Base-by-base conservation (phyloP, 1,140 invertebrate species). In the Caenorhabditis brenneri region DNA sequence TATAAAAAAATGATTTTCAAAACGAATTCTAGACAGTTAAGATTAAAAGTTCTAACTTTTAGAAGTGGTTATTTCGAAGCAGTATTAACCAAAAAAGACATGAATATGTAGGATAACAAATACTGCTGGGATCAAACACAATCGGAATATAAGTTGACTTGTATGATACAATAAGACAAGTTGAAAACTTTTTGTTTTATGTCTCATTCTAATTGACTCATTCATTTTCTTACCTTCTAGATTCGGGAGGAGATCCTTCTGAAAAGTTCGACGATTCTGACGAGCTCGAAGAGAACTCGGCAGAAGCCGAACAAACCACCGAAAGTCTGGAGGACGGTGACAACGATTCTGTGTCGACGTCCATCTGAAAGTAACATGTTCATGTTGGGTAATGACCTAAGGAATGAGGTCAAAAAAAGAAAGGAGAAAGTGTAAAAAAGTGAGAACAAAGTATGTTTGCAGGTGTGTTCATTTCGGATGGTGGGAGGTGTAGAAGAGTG, bases 211-310 rank as follows among this genome's bases (percentile, higher is more conserved):
- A 27, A 29, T 12, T 27, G 6, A 10, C 27, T 55, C 19, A 55
- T 27, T 9, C 9, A 6, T n/a, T n/a, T n/a, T n/a, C n/a, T n/a
- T 16, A 82, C 81, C 81, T 49, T 48, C 82, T 79, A 79, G 82
- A 83, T 42, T 83, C 65, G 1, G 82, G 82, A 19, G 82, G 65
- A 58, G 82, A 83, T 49, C 69, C 82, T 33, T 83, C 82, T 39
- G 69, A 79, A 42, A 74, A 74, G 65, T 74, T 74, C 36, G 65
- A 74, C 36, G 65, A 74, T 27, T 74, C 65, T 31, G 65, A 74
- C 33, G 82, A 83, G 82, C 65, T 83, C n/a, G 82, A 83, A 1
- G 58, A 74, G 49, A 74, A 83, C 69, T 83, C 82, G 49, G 82
- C 53, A 19, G 82, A 80, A 16, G 78, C 65, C n/a, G 82, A 83